Base-by-base conservation (phyloP, 1,140 invertebrate species). In the Amyelois transitella region DNA sequence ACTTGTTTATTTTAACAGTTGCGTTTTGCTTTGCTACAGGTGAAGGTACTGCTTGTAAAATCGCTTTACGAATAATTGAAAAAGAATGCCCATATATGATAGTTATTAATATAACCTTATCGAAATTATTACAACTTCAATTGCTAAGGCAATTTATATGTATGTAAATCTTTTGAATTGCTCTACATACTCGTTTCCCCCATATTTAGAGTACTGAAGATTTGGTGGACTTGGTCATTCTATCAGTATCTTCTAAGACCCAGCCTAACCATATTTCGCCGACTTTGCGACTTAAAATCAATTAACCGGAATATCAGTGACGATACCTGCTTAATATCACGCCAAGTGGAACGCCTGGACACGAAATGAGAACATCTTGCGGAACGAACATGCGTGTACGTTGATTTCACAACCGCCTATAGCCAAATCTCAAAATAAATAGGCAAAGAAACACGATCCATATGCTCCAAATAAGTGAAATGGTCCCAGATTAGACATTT, bases 361-460 rank as follows among this genome's bases (percentile, higher is more conserved):
- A 48, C 58, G 43, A 65, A 69, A 62, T 32, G 53, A 49, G 66
- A 62, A 48, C 62, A 65, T 51, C 21, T 38, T 56, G 55, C 54
- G 52, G 61, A 64, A 58, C 53, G 54, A 53, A 50, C 58, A 45
- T 44, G 47, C 63, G 58, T 55, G 56, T 49, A 59, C 19, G 45
- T 20, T 19, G 17, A 28, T 69, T 69, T 69, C 67, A 60, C 61
- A 66, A 66, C 57, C 54, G 38, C 53, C 48, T 59, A 64, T 52
- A 56, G 53, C 50, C 55, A 48, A 48, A 55, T 60, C 48, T 48
- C 44, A 58, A 69, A 65, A 64, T 64, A 69, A 60, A 51, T 55
- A 53, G 49, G 44, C 43, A 25, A 32, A 24, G 45, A 55, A 66
- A 58, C 53, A 51, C 47, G 38, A 58, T 51, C 51, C 51, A 55